Percentiles rank a stretch among this genome's conserved stretches.
Evolutionary conservation across 1,140 invertebrate species (phyloP).

Genomic region (Drosophila pseudoobscura): DNA sequence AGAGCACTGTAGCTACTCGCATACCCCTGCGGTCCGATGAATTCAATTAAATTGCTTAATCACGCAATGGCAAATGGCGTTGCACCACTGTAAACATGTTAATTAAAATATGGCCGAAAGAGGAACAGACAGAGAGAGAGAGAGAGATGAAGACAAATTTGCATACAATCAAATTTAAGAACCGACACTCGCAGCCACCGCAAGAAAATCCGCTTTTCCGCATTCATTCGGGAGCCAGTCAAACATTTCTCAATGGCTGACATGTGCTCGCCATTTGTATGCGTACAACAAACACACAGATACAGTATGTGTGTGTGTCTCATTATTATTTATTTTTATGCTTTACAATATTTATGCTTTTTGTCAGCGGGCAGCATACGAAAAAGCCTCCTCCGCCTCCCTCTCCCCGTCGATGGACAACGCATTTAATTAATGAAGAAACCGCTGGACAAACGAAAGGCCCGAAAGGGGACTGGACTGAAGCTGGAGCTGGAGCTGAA

Average conservation of each 20-base stretch:
- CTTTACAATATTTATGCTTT: conserved; percentile 79
- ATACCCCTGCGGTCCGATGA: conserved; percentile 1
- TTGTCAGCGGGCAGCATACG: conserved; percentile 67
- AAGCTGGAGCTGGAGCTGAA: neutral
- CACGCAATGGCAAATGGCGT: conserved; percentile 10
- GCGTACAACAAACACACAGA: conserved; percentile 35
- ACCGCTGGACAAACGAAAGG: conserved; percentile 38
- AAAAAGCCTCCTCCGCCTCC: conserved; percentile 43
- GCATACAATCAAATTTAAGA: conserved; percentile 56
- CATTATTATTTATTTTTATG: conserved; percentile 77
- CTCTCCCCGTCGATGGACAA: conserved; percentile 39
- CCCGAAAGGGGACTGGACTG: neutral
- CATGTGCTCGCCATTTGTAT: conserved; percentile 71
- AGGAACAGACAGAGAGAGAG: no score
- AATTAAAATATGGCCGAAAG: conserved; percentile 43
- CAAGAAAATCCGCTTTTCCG: conserved; percentile 48
- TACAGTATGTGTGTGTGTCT: conserved; percentile 23
- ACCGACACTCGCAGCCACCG: conserved; percentile 24
- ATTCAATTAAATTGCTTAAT: conserved; percentile 46
- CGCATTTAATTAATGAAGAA: conserved; percentile 80
- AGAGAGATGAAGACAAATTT: conserved; percentile 34
- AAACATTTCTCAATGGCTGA: conserved; percentile 47
- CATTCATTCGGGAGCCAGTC: conserved; percentile 3
- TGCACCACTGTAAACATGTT: conserved; percentile 41
- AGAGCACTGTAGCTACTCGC: neutral